Evolutionary conservation across 2,797 vertebrate species (phyloP).

Genomic region (Hippoglossus hippoglossus): DNA sequence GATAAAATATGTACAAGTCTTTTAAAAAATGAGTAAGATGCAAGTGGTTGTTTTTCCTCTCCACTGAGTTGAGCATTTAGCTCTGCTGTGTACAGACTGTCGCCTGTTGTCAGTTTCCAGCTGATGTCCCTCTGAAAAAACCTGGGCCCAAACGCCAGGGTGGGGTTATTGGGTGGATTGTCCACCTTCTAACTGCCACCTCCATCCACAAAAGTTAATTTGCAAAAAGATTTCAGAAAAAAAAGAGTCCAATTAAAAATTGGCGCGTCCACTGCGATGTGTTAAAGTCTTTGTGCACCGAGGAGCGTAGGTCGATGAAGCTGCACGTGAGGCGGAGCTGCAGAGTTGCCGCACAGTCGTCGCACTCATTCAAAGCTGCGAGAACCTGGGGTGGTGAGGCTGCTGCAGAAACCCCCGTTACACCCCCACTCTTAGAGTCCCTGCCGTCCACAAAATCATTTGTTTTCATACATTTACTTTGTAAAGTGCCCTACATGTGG

Average conservation of each 20-base stretch:
- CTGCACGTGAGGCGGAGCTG: not conserved
- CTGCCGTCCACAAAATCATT: not conserved
- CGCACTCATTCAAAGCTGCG: not conserved
- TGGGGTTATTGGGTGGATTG: not conserved
- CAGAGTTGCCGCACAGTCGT: not conserved
- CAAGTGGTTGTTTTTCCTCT: conserved; percentile 23
- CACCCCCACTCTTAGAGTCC: not conserved
- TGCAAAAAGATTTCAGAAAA: not conserved
- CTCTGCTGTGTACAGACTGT: conserved; percentile 26
- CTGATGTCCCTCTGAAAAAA: conserved; percentile 86
- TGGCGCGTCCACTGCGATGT: not conserved
- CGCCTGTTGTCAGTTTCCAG: conserved; percentile 18
- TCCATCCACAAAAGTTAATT: not conserved
- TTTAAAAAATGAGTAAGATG: conserved; percentile 30
- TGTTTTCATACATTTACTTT: not conserved
- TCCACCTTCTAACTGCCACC: not conserved
- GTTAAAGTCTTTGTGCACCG: not conserved
- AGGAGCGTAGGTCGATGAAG: not conserved
- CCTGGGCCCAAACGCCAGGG: conserved; percentile 3
- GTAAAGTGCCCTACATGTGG: not conserved
- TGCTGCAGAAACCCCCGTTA: not conserved
- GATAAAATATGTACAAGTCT: conserved; percentile 75
- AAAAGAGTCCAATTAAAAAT: not conserved
- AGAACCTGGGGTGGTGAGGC: not conserved
- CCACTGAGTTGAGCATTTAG: conserved; percentile 29